Base-by-base conservation (phyloP, 2,113 vertebrate species). In the Cebidichthys violaceus region DNA sequence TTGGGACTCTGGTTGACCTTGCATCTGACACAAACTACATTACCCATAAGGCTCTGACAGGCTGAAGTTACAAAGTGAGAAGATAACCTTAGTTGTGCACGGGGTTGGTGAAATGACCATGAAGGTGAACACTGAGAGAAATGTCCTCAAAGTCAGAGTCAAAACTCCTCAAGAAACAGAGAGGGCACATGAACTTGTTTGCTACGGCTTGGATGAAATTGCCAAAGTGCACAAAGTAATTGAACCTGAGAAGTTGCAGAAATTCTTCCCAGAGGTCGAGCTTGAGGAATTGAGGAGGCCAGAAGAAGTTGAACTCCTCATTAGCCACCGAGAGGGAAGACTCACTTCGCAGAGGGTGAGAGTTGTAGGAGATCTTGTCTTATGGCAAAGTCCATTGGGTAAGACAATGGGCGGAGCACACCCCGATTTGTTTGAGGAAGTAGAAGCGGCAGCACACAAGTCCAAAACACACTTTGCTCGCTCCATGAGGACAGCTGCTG, bases 371-470 rank as follows among this genome's bases (percentile, higher is more conserved):
- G 62, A 65, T 8, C 62, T 65, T 2, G 33, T 65, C 35, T 39
- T 65, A 17, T 65, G 62, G 35, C 2, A 65, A 17, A 6, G 62
- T 65, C 35, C 35, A 24, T 41, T 65, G 11, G 20, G 43, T 13
- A 45, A 45, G 62, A 64, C 61, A n/a, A 33, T 64, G 18, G 61
- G 61, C 4, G 33, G 33, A 64, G 33, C 62, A 65, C 62, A 54
- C 5, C 50, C 50, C 50, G 17, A 54, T 1, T 54, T n/a, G 9
- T n/a, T 54, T n/a, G 50, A 54, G 22, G 3, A 10, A 10, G 22
- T 54, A 3, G 50, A 54, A 3, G 50, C n/a, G 7, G 50, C 50
- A 54, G 50, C 22, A n/a, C 9, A 54, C 9, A 18, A 54, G 50
- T n/a, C 50, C 50, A 54, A 54, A 54, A 65, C 62, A 6, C 62